Evolutionary conservation across 2,888 invertebrate species (phyloP), one percentile per base, ranked within the genome.

Genomic region (Tryphoninae sp.): DNA sequence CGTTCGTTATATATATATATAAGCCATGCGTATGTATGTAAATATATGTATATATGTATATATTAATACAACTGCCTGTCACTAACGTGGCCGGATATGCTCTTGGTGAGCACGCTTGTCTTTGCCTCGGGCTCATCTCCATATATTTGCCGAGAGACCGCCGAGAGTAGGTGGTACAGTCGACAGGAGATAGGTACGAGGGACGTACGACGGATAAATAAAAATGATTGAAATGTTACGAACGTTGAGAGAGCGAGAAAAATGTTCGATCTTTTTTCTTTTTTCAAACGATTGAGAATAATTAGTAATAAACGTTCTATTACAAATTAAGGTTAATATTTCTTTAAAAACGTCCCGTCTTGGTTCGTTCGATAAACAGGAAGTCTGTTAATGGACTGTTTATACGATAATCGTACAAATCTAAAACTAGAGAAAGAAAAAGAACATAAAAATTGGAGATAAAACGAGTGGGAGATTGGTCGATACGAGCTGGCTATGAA

Each of bases 261-360:
- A 33, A 33, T 33, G 6, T 33, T 33, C 33, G 33, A 33, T 3
- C 33, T 33, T 33, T 33, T 33, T 6, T 6, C 19, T 53, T 16
- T 49, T 75, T 59, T 67, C 59, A 49, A 58, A 65, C 45, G 42
- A 75, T 59, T 58, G 75, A 45, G 76, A 76, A 61, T 61, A 68
- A 76, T 51, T 51, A 19, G 58, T 40, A 67, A 68, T 61, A 61
- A 59, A 64, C 45, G 61, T 68, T 53, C 62, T 19, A 68, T 53
- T 68, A 22, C n/a, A 61, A 59, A 33, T 62, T 4, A 33, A 33
- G 3, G 0, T 33, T 33, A 33, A 33, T 33, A 33, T 33, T 33
- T 33, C 6, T 6, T 4, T 33, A 33, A 4, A 33, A 33, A 33
- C 3, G 33, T 4, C 6, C 33, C 33, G 33, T 33, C 33, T 33